phyloP scores from a whole-genome alignment of 2,797 vertebrate species.

The Rhinichthys osculus region DNA sequence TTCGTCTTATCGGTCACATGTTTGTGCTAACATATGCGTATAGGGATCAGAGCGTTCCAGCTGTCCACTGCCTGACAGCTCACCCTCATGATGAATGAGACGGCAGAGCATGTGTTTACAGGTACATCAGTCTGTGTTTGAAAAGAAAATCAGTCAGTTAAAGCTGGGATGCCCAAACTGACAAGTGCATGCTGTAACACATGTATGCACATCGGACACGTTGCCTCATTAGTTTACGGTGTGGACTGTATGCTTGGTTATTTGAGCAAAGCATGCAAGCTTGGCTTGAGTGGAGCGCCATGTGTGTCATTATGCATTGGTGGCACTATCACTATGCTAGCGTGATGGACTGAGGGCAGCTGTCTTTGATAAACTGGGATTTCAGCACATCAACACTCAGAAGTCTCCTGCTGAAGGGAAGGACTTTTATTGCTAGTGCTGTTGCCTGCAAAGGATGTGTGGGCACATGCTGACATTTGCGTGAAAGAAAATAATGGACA shows the following conservation, averaged over 20 bases:
- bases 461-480: neutral
- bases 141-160: conserved; percentile 32
- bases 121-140: conserved; percentile 30
- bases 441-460: neutral
- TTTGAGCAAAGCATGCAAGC: neutral
- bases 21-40: conserved; percentile 22
- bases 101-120: conserved; percentile 33
- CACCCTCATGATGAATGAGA: conserved; percentile 75
- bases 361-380: conserved; percentile 47
- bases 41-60: conserved; percentile 65
- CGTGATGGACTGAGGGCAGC: conserved; percentile 29
- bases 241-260: neutral
- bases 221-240: conserved; percentile 1
- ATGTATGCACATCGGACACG: conserved; percentile 4
- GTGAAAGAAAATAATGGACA: conserved; percentile 45
- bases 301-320: conserved; percentile 27
- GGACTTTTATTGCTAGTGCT: conserved; percentile 14
- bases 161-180: neutral
- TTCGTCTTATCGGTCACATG: conserved; percentile 67
- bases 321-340: conserved; percentile 23
- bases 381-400: conserved; percentile 29
- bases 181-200: conserved; percentile 2
- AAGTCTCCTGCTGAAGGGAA: conserved; percentile 39
- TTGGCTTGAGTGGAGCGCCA: conserved; percentile 16
- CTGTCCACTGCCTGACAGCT: conserved; percentile 75